phyloP scores from a whole-genome alignment of 2,113 vertebrate species.

The Sebastes fasciatus region DNA sequence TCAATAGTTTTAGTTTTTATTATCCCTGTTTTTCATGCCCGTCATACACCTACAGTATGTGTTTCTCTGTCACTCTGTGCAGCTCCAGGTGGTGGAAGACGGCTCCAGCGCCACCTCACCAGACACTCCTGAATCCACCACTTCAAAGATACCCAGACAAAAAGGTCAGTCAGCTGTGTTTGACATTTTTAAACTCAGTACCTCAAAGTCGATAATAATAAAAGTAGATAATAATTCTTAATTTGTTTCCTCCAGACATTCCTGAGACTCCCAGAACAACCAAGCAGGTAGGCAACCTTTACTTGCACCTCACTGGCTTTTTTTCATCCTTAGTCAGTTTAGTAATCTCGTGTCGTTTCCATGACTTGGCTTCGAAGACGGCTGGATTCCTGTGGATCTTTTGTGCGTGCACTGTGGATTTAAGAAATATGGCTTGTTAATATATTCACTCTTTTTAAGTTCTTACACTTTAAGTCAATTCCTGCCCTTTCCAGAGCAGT shows the following conservation, averaged over 20 bases:
- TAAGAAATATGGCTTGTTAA: neutral
- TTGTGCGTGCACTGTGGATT: no score
- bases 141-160: conserved; percentile 59
- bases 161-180: conserved; percentile 60
- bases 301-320: neutral
- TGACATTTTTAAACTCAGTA: neutral
- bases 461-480: neutral
- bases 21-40: no score
- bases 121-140: conserved; percentile 68
- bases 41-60: neutral
- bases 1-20: neutral
- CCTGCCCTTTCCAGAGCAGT: neutral
- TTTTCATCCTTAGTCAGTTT: neutral
- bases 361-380: neutral
- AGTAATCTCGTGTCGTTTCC: neutral
- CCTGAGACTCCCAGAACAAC: conserved; percentile 73
- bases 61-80: conserved; percentile 7
- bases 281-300: conserved; percentile 68
- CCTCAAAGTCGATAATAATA: neutral
- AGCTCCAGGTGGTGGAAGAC: conserved; percentile 78
- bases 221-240: neutral
- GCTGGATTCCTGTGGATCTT: neutral
- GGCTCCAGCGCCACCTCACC: conserved; percentile 71
- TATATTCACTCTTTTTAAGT: neutral
- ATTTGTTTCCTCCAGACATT: conserved; percentile 63